Conservation (phyloP, 2,797 vertebrate species). For the Artibeus jamaicensis region DNA sequence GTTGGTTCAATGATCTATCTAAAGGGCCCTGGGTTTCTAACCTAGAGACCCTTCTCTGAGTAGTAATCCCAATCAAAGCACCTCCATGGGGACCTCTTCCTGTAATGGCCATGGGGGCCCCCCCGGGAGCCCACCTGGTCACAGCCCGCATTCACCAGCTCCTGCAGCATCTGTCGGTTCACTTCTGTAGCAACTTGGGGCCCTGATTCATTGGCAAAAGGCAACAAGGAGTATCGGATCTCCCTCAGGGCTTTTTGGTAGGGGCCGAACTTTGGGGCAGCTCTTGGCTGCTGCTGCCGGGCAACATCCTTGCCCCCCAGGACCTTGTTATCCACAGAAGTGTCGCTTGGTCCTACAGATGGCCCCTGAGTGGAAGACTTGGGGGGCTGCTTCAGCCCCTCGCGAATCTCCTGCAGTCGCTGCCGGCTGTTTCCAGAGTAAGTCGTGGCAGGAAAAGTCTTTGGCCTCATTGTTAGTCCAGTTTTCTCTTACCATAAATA, state of each 20-base stretch:
- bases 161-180: slow-evolving; percentile 98
- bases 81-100: not conserved
- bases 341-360: slow-evolving; percentile 86
- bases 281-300: slow-evolving; percentile 90
- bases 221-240: slow-evolving; percentile 97
- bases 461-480: slow-evolving; percentile 95
- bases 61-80: not conserved
- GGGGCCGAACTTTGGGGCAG: slow-evolving; percentile 95
- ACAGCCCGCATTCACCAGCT: slow-evolving; percentile 96
- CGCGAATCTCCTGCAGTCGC: slow-evolving; percentile 96
- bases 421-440: slow-evolving; percentile 98
- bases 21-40: not conserved
- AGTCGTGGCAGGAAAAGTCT: slow-evolving; percentile 97
- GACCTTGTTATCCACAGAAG: slow-evolving; percentile 83
- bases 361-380: slow-evolving; percentile 92
- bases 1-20: not conserved
- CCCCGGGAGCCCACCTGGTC: slow-evolving; percentile 91
- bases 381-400: slow-evolving; percentile 96
- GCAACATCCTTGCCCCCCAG: slow-evolving; percentile 83
- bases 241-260: slow-evolving; percentile 97
- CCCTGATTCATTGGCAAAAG: slow-evolving; percentile 94
- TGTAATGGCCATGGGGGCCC: fast-evolving
- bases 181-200: slow-evolving; percentile 89
- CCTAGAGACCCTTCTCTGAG: not conserved
- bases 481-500: slow-evolving; percentile 86